A percentile compares a stretch with the other conserved stretches of the same genome.
These are phyloP conservation scores for Campoplex capitator DNA, from an alignment of 2,888 invertebrate genomes.

Conservation along the genomic window DNA sequence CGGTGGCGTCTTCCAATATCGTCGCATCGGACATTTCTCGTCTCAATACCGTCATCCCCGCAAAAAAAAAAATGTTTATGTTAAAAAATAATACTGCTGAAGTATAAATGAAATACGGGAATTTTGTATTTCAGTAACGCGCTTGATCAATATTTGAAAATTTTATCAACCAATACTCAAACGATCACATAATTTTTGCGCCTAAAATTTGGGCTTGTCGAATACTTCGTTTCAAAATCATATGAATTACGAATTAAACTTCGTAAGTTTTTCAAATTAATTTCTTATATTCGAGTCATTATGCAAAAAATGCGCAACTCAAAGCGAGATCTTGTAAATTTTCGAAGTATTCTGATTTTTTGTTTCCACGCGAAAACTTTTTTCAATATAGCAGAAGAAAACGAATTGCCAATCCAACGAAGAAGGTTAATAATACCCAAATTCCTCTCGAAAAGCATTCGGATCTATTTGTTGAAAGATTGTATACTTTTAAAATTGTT, in stretches of 20 bases:
- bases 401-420: neutral
- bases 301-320: neutral
- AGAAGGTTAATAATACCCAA: neutral
- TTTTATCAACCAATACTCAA: neutral
- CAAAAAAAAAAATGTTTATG: neutral
- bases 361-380: neutral
- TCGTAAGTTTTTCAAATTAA: constrained; percentile 1
- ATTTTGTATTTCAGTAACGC: neutral
- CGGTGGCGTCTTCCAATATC: constrained; percentile 49
- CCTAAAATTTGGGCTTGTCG: neutral
- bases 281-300: neutral
- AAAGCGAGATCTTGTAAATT: neutral
- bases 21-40: constrained; percentile 14
- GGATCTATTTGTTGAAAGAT: neutral
- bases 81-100: neutral
- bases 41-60: neutral
- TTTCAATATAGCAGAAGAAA: neutral
- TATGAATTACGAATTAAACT: constrained; percentile 2
- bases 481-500: neutral
- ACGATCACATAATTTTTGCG: neutral
- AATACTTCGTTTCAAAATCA: constrained; percentile 7
- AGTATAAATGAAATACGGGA: neutral
- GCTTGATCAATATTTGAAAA: neutral
- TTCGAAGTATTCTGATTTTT: neutral
- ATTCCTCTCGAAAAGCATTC: neutral